Base-by-base conservation (phyloP, 2,888 invertebrate species). In the Rhaphigaster nebulosa region DNA sequence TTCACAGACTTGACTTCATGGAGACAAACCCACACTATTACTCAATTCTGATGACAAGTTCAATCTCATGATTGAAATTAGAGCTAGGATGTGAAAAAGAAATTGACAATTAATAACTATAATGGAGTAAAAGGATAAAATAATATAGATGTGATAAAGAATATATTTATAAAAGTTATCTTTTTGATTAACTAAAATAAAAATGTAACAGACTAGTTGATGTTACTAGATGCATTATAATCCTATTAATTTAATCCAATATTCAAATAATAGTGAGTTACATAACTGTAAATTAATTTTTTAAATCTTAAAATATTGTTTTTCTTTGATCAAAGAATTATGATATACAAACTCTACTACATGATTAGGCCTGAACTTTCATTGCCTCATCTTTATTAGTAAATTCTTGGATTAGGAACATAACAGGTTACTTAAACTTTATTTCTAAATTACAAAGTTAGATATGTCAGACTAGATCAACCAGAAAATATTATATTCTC, bases 111-210 rank as follows among this genome's bases (percentile, higher is more conserved):
- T 60, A 23, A n/a, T 5, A n/a, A 26, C 5, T 23, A 23, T 26
- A n/a, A n/a, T 60, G 60, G 60, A n/a, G 60, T n/a, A 60, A 60
- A 60, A 60, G n/a, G 12, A 60, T 4, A 6, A 26, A 60, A 52
- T 52, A 56, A 56, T 26, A 29, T 65, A 38, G 70, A 76, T 34
- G 23, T n/a, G 13, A 56, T 88, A 60, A 54, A 88, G 88, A 54
- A 60, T 60, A 88, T 88, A 41, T 88, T 60, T 88, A 41, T 88
- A n/a, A n/a, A 56, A 88, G 65, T 88, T 88, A 88, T 54, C 60
- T 65, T 88, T 88, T 60, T 88, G 88, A 88, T 88, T 60, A 88
- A 41, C 54, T 88, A 45, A 88, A 65, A 88, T 65, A 88, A 60
- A 88, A 41, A 41, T 65, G 29, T 41, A 88, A 88, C 18, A 88